These are phyloP conservation scores for Orthosia gracilis DNA, from an alignment of 2,888 invertebrate genomes.

Conservation along the genomic window DNA sequence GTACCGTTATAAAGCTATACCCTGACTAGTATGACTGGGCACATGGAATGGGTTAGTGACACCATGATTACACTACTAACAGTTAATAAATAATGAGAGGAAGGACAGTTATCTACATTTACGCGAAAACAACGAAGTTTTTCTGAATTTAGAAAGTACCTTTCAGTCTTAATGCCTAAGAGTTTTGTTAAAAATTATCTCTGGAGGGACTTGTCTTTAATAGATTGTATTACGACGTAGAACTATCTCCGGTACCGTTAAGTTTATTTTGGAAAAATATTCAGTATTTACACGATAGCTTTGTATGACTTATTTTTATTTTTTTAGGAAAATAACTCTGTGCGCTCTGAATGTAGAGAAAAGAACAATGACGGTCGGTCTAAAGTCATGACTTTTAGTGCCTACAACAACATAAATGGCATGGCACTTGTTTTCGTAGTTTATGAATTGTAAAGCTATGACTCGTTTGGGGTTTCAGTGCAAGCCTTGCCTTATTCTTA, in stretches of 20 bases:
- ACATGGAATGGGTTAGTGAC: constrained; percentile 86
- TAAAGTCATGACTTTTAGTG: constrained; percentile 59
- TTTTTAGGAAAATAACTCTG: constrained; percentile 82
- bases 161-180: constrained; percentile 89
- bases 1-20: constrained; percentile 81
- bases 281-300: constrained; percentile 78
- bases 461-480: constrained; percentile 72
- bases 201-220: constrained; percentile 88
- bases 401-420: constrained; percentile 71
- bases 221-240: constrained; percentile 82
- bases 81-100: constrained; percentile 68
- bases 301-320: constrained; percentile 72
- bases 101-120: constrained; percentile 63
- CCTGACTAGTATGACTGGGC: constrained; percentile 88
- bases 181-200: constrained; percentile 86
- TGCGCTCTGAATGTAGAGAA: constrained; percentile 65
- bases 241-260: constrained; percentile 79
- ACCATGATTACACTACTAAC: constrained; percentile 75
- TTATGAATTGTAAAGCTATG: constrained; percentile 43
- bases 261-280: constrained; percentile 83
- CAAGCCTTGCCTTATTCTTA: constrained; percentile 78
- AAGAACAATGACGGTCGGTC: constrained; percentile 50
- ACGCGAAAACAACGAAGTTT: constrained; percentile 70
- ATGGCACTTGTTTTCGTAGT: constrained; percentile 74
- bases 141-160: constrained; percentile 80